Evolutionary conservation across 2,797 vertebrate genomes (phyloP).

Genomic region (Sebastes baramenuke): DNA sequence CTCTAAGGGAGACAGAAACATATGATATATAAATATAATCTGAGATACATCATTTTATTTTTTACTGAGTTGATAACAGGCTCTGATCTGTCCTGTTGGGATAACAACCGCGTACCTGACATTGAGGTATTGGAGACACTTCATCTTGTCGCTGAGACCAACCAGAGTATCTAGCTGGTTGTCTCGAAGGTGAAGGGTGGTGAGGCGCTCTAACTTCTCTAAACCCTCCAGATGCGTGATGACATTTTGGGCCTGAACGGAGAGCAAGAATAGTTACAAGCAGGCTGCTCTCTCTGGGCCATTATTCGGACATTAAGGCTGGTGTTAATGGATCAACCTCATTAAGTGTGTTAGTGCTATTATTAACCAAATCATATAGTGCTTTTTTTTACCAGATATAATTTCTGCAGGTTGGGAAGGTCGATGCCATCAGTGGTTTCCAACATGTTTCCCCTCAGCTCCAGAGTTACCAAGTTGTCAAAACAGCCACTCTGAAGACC

Average conservation of each 20-base stretch:
- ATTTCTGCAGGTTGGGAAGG: slow-evolving; percentile 86
- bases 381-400: slow-evolving; percentile 87
- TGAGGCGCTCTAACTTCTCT: slow-evolving; percentile 82
- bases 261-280: neutral
- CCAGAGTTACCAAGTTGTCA: slow-evolving; percentile 85
- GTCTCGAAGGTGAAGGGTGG: slow-evolving; percentile 90
- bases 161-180: slow-evolving; percentile 88
- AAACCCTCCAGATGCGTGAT: slow-evolving; percentile 87
- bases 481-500: slow-evolving; percentile 81
- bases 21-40: neutral
- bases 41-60: neutral
- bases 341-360: neutral
- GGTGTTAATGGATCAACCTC: neutral
- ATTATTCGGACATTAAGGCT: neutral
- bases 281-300: neutral
- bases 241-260: slow-evolving; percentile 87
- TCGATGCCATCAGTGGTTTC: slow-evolving; percentile 86
- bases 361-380: slow-evolving; percentile 69
- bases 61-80: neutral
- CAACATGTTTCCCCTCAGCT: slow-evolving; percentile 89
- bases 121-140: slow-evolving; percentile 91
- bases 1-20: slow-evolving; percentile 71
- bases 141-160: slow-evolving; percentile 88
- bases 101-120: slow-evolving; percentile 51
- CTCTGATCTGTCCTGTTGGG: neutral